Base-by-base conservation (phyloP, 1,140 invertebrate genomes). In the Prorops nasuta region DNA sequence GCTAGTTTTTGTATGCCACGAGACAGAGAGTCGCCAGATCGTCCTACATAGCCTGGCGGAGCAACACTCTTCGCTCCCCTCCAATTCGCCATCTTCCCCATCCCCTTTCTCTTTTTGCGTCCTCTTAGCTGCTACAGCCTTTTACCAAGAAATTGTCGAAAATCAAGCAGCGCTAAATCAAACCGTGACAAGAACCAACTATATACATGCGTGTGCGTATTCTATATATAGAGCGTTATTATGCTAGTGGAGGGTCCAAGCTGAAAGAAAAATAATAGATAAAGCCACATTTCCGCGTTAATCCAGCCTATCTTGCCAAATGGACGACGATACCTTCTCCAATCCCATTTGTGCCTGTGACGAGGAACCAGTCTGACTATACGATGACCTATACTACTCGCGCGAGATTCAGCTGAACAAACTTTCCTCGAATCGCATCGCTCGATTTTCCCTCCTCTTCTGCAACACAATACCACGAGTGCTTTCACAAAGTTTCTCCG, bases 11-110 rank as follows among this genome's bases (percentile, higher is more conserved):
- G 43, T 49, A 45, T 56, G 60, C 59, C 49, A 56, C 31, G 38
- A 71, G 68, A 71, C 68, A 46, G 35, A 41, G 53, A 65, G 68
- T 54, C 68, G 68, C 68, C 68, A 49, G 35, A 42, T 53, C 49
- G 66, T 57, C 61, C 68, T 60, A 71, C 51, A 67, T 71, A 53
- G 53, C 44, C 52, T 39, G 22, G 17, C 37, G 36, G 39, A 57
- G 51, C 56, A 35, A 43, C 54, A 52, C 32, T 48, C 16, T 54
- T 14, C 20, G 37, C 31, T 37, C 19, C 10, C 16, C 12, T 42
- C 4, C 16, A 9, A 7, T 40, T 17, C 14, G 16, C 4, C 8
- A 16, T 40, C 38, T 17, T 19, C 14, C 7, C 14, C 7, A 40
- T 40, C 16, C 4, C 16, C 18, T n/a, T 42, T 24, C n/a, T 19